phyloP scores from a whole-genome alignment of 2,113 vertebrate species.

The Haliaeetus leucogaster region DNA sequence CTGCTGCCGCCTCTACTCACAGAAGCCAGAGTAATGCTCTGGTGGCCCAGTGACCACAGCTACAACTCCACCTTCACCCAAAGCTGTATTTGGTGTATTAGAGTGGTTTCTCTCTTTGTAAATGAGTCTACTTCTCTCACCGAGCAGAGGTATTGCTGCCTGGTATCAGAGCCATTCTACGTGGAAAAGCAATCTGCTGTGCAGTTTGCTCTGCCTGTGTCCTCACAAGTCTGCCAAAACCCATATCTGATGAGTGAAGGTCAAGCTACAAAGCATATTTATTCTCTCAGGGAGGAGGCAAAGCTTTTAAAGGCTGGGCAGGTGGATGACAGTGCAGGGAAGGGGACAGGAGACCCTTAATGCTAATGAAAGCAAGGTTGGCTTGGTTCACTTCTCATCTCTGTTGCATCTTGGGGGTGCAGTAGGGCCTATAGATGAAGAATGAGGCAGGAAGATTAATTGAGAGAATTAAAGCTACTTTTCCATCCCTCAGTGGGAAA shows the following conservation, averaged over 20 bases:
- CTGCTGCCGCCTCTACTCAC: background rate
- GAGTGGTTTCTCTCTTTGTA: background rate
- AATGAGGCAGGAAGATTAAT: background rate
- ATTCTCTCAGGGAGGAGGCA: background rate
- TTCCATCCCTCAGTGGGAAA: background rate
- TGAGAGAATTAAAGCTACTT: background rate
- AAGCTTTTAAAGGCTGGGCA: background rate
- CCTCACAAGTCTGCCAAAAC: background rate
- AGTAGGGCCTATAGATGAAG: background rate
- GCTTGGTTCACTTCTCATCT: background rate
- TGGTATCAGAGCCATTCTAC: rapidly evolving
- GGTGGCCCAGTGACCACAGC: background rate
- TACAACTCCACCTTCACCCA: background rate
- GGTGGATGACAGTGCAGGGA: background rate
- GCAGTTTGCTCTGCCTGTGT: background rate
- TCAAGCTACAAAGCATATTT: background rate
- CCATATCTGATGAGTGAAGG: background rate
- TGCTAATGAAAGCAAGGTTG: background rate
- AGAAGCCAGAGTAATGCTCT: background rate
- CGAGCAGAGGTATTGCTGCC: background rate
- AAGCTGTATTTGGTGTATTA: background rate
- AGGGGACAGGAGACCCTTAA: background rate
- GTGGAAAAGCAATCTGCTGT: background rate
- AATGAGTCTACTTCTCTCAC: background rate
- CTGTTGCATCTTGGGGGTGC: background rate